phyloP scores from a whole-genome alignment of 2,113 vertebrate genomes.

The Phalacrocorax brasilianus region DNA sequence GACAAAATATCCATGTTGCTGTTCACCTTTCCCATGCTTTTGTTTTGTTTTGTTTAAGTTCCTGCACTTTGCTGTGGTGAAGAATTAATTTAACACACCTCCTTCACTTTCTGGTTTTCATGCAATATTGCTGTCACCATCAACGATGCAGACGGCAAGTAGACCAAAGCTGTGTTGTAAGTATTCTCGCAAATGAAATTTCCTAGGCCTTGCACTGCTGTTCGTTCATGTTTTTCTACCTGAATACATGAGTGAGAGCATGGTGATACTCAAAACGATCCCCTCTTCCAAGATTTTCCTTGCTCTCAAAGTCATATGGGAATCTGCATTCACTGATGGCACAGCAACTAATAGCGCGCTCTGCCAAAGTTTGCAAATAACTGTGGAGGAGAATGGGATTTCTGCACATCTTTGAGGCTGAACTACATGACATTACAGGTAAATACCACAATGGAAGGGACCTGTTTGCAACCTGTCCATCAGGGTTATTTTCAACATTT shows the following conservation, averaged over 20 bases:
- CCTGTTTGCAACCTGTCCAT: not conserved
- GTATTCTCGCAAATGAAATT: not conserved
- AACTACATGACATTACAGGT: not conserved
- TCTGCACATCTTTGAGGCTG: not conserved
- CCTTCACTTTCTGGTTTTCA: not conserved
- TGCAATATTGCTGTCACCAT: not conserved
- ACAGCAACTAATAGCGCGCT: not conserved
- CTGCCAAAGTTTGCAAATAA: not conserved
- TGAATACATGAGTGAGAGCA: not conserved
- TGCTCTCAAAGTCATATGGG: not conserved
- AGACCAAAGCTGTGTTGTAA: not conserved
- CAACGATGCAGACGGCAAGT: not conserved
- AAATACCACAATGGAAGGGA: not conserved
- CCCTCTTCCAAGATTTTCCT: not conserved
- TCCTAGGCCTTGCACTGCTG: not conserved
- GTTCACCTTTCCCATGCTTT: not conserved
- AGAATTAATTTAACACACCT: not conserved
- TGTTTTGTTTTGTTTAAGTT: not conserved
- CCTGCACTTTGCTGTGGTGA: not conserved
- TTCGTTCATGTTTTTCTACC: not conserved
- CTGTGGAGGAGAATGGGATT: not conserved
- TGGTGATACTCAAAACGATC: not conserved
- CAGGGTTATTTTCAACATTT: not conserved
- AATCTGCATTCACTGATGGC: not conserved
- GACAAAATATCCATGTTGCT: not conserved